Evolutionary conservation across 1,140 invertebrate genomes (phyloP), one percentile per base, ranked within the genome.

Genomic region (Hycleus cichorii): DNA sequence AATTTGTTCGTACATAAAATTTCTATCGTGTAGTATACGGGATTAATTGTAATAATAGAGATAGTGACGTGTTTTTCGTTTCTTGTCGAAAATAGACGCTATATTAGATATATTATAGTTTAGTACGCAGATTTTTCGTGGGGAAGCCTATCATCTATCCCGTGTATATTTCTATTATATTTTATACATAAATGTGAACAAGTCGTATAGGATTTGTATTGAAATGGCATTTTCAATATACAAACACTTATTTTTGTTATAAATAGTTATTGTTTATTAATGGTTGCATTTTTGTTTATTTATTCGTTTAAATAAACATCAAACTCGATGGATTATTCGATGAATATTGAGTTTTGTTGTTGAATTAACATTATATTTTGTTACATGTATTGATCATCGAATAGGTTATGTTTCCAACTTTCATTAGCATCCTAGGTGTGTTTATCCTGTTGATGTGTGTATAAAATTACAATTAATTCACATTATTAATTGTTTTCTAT

Each of bases 341-440:
- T 8, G 4, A 42, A 11, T 42, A 42, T n/a, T 42, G 40, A 9
- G 40, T 42, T n/a, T 9, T 40, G 11, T 42, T 42, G 40, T 42
- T 42, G 40, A 42, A 42, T 42, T 67, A 63, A 63, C 18, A 18
- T 18, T 18, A 18, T 18, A 59, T 49, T 54, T 57, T 56, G 32
- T 64, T 58, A 60, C 57, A 65, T 60, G 61, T 72, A 71, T 71
- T 70, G 72, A 72, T 72, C 67, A 66, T 65, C 63, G 60, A 70
- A 65, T 77, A 81, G 83, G 83, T 84, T 85, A 85, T 84, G 82
- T 84, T 84, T 84, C 82, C 78, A 77, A 82, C 81, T 79, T 83
- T 81, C 77, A 83, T 83, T 75, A 79, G 80, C 69, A 84, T 83
- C 73, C 77, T 84, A 83, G 80, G 81, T 84, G 74, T 80, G 79